Percentiles rank a stretch among this genome's conserved stretches.
Conservation (phyloP, 2,113 vertebrate species). For the Platycercus adscitus region DNA sequence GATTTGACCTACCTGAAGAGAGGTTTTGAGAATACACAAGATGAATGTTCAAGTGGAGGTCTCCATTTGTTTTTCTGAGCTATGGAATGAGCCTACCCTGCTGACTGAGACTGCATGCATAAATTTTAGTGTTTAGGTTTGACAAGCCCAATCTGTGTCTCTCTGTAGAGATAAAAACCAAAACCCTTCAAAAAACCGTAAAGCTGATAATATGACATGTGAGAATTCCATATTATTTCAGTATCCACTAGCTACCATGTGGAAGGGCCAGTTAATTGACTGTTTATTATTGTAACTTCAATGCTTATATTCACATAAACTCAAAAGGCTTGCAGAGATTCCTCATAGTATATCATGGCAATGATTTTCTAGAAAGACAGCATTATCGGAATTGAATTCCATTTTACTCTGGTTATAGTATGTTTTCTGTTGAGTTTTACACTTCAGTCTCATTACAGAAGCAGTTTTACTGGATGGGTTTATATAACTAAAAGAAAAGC, state of each 20-base stretch:
- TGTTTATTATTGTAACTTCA: constrained; percentile 45
- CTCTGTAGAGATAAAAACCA: neutral
- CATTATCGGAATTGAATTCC: neutral
- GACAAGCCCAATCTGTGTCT: neutral
- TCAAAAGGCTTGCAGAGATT: neutral
- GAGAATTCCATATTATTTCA: neutral
- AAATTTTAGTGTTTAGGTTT: neutral
- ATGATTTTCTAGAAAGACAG: neutral
- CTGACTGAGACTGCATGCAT: neutral
- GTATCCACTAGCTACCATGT: neutral
- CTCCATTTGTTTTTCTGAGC: neutral
- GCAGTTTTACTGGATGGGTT: neutral
- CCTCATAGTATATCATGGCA: neutral
- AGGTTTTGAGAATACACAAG: neutral
- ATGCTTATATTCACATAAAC: neutral
- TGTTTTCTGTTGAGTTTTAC: neutral
- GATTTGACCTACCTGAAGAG: neutral
- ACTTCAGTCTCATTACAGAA: neutral
- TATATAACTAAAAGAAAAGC: neutral
- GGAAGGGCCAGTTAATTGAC: neutral
- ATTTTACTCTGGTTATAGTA: neutral
- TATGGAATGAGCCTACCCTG: neutral
- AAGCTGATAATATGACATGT: neutral
- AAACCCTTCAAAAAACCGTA: neutral
- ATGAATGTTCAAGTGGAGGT: neutral